Evolutionary conservation across 1,140 invertebrate genomes (phyloP), one percentile per base, ranked within the genome.

Genomic region (Melanaphis sacchari): DNA sequence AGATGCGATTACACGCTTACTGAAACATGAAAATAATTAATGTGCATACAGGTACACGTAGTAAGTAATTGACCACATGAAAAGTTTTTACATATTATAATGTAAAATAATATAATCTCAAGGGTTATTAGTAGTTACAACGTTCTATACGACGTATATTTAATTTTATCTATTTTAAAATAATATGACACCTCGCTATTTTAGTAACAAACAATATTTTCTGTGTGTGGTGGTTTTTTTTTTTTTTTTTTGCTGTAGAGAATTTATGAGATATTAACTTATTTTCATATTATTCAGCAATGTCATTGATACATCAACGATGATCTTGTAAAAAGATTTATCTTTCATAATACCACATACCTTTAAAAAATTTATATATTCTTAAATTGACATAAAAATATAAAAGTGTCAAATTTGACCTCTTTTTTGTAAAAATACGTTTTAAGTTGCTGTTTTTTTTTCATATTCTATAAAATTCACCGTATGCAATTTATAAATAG

Each of bases 1-100:
- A 40, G 38, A 59, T 40, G 52, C 52, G 11, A 90, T 90, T 90
- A 59, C 41, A 59, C 49, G 11, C 36, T 4, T 31, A 38, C 26
- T 41, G 26, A 54, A 90, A 90, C 88, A 59, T 11, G 36, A 11
- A 59, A 54, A 90, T 90, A 90, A 90, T 90, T 90, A 90, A 90
- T 40, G 88, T 26, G 15, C 9, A 41, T 15, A 40, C 5, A 15
- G 22, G 52, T 59, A 2, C 24, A 24, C 88, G 3, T 11, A 11
- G 5, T 21, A 21, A 24, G 22, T 89, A 38, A 9, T 49, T 8
- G 24, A n/a, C 22, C n/a, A 36, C 22, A 8, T 38, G 87, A 52
- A 88, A 89, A 52, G 87, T 46, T 49, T 38, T 49, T 3, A 89
- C 46, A 26, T 4, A 52, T 46, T 24, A 18, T 5, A 15, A n/a